Percentiles rank a stretch among this genome's conserved stretches.
These are phyloP conservation scores for Tautogolabrus adspersus DNA, from an alignment of 2,113 vertebrate genomes.

Conservation along the genomic window DNA sequence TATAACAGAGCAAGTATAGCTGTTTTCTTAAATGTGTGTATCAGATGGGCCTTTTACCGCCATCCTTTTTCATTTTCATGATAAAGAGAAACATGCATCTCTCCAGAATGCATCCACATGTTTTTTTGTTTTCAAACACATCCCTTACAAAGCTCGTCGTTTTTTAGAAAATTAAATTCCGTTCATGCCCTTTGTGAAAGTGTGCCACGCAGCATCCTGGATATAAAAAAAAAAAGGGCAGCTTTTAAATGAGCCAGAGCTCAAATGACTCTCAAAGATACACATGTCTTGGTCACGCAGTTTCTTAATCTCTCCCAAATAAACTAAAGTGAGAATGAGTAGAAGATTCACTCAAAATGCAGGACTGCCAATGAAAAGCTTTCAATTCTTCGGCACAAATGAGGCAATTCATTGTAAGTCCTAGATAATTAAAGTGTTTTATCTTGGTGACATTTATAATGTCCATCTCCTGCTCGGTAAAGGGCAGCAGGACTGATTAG, in stretches of 20 bases:
- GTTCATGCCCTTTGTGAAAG: background rate
- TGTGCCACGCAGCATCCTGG: background rate
- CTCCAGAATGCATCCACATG: background rate
- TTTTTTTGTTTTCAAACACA: background rate
- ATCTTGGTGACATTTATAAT: constrained; percentile 69
- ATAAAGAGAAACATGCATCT: background rate
- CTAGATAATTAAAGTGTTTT: constrained; percentile 61
- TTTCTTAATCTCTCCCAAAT: constrained; percentile 6
- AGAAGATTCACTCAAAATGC: background rate
- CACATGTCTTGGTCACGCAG: background rate
- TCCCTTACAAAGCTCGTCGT: background rate
- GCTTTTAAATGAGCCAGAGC: background rate
- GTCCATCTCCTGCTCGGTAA: constrained; percentile 52
- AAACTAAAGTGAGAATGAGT: background rate
- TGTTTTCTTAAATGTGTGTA: background rate
- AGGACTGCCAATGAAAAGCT: background rate
- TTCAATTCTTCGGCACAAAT: constrained; percentile 8
- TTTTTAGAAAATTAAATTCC: background rate
- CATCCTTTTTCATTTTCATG: background rate
- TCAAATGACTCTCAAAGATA: background rate
- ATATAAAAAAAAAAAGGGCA: background rate
- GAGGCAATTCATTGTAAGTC: constrained; percentile 40
- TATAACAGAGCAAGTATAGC: background rate
- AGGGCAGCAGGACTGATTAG: constrained; percentile 59
- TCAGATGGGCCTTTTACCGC: background rate